Conservation (phyloP, 2,888 invertebrate species). For the Megamerina dolium region DNA sequence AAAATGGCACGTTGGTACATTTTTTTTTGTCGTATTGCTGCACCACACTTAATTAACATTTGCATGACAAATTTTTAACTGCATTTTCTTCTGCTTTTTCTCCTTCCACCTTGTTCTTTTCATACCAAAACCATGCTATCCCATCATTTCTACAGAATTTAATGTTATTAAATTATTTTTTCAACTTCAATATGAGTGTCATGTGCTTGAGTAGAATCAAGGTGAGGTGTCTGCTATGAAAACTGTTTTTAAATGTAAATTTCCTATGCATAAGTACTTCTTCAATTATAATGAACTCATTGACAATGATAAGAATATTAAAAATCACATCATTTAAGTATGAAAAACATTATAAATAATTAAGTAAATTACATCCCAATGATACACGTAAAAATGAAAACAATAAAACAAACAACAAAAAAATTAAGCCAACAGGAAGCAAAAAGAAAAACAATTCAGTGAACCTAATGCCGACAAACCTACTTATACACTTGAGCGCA, state of each 20-base stretch:
- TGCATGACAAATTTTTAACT: conserved; percentile 12
- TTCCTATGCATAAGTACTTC: too few relatives aligned
- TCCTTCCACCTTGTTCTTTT: too few relatives aligned
- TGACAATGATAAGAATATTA: background rate
- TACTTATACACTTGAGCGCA: conserved; percentile 9
- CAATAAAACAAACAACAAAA: background rate
- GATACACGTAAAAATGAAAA: background rate
- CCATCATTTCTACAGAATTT: too few relatives aligned
- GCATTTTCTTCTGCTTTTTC: background rate
- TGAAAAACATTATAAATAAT: conserved; percentile 8
- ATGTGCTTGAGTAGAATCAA: too few relatives aligned
- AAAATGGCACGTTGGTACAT: too few relatives aligned
- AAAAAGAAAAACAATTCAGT: background rate
- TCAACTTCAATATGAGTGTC: too few relatives aligned
- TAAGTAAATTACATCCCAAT: conserved; percentile 7
- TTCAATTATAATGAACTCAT: background rate
- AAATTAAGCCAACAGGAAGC: background rate
- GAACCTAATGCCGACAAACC: conserved; percentile 5
- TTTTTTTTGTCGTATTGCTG: too few relatives aligned
- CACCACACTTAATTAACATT: background rate
- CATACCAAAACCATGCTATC: too few relatives aligned
- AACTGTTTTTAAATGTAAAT: too few relatives aligned
- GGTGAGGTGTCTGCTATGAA: too few relatives aligned
- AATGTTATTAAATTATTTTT: too few relatives aligned
- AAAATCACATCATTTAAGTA: background rate